These are phyloP conservation scores for Caenorhabditis uteleia DNA, from an alignment of 2,888 invertebrate species.

Conservation along the genomic window DNA sequence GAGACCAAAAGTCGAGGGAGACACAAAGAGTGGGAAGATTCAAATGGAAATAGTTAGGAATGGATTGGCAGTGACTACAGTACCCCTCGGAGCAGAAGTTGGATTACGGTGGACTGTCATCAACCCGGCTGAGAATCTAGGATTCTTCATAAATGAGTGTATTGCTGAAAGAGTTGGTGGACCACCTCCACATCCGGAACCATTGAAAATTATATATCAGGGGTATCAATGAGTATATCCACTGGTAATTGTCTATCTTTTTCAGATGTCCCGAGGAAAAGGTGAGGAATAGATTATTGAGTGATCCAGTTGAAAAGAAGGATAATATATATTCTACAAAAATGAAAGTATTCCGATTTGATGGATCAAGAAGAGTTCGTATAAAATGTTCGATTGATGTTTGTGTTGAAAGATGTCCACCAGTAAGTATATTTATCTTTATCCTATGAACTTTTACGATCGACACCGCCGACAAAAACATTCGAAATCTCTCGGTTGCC, in stretches of 20 bases:
- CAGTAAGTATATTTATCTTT: slow-evolving; percentile 36
- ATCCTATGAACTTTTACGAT: slow-evolving; percentile 19
- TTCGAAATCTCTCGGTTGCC: slow-evolving; percentile 62
- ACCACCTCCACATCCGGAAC: slow-evolving; percentile 59
- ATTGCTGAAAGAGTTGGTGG: slow-evolving; percentile 67
- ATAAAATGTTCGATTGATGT: slow-evolving; percentile 67
- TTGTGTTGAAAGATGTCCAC: slow-evolving; percentile 60
- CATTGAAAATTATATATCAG: slow-evolving; percentile 61
- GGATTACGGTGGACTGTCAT: slow-evolving; percentile 57
- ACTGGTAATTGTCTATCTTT: slow-evolving; percentile 4
- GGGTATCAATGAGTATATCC: slow-evolving; percentile 59
- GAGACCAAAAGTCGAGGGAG: slow-evolving; percentile 32
- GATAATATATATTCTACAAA: slow-evolving; percentile 60
- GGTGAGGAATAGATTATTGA: slow-evolving; percentile 57
- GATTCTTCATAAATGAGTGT: slow-evolving; percentile 66
- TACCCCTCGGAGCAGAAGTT: slow-evolving; percentile 61
- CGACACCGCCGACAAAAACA: slow-evolving; percentile 55
- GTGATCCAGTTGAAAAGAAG: slow-evolving; percentile 51
- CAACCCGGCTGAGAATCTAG: slow-evolving; percentile 40
- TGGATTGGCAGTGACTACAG: slow-evolving; percentile 60
- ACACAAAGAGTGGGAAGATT: slow-evolving; percentile 49
- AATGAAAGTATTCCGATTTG: slow-evolving; percentile 68
- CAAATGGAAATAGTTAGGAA: slow-evolving; percentile 61
- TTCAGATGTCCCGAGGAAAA: slow-evolving; percentile 65
- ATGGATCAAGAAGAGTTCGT: slow-evolving; percentile 66